Evolutionary conservation across 2,113 vertebrate species (phyloP), one percentile per base, ranked within the genome.

Genomic region (Festucalex cinctus): DNA sequence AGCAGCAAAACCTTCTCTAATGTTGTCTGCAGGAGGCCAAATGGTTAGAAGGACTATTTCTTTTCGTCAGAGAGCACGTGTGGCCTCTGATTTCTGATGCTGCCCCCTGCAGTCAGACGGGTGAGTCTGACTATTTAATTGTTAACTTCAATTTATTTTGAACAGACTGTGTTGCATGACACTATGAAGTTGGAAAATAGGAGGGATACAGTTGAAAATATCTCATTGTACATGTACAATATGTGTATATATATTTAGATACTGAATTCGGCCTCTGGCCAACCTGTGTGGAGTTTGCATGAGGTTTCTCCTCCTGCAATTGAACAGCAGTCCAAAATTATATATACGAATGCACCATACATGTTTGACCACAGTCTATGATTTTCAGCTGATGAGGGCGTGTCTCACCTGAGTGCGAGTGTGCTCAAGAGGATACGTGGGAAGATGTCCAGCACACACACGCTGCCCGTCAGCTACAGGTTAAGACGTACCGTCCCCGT

Each of bases 401-500:
- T 9, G 26, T 9, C 56, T 16, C 24, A 56, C 36, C 69, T 86
- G 63, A 79, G 68, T 37, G 60, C 74, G 64, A 41, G 41, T 65
- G 20, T 74, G 28, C 64, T 89, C 53, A 71, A 66, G 61, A 66
- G 2, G 26, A 70, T 89, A 53, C 63, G 73, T 56, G 73, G 78
- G 54, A 58, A 41, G 9, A 49, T 49, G 58, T 19, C 16, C 0
- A 24, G 51, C 56, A 19, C 72, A 16, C 70, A 72, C 77, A 62
- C 60, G 5, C 64, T 88, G 60, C 88, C 86, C 17, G 53, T 90
- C 53, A 89, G 85, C 75, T 88, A 88, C 85, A 91, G 82, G 89
- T 90, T n/a, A 58, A 8, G 20, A 13, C n/a, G 9, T 36, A 7
- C 4, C 28, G 17, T 41, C 19, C 19, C 13, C 6, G 4, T 44